Percentiles rank a stretch among this genome's conserved stretches.
Evolutionary conservation across 2,888 invertebrate species (phyloP).

Genomic region (Thelaira solivaga): DNA sequence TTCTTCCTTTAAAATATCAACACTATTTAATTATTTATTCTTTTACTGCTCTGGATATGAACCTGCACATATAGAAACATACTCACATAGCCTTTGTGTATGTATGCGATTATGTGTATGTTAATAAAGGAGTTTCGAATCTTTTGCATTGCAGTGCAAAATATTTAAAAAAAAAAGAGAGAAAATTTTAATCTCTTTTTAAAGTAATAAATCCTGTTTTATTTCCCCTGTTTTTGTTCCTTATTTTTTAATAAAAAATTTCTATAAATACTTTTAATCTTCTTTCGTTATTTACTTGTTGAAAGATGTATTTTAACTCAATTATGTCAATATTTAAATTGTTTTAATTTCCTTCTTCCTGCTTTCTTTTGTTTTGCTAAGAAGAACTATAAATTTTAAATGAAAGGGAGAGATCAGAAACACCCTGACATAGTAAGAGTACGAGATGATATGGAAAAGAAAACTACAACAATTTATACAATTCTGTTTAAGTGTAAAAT

Average conservation of each 20-base stretch:
- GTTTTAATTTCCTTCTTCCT: constrained; percentile 53
- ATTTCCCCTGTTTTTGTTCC: not conserved
- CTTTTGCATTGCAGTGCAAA: not conserved
- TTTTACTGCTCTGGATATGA: no score
- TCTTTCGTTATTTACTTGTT: constrained; percentile 29
- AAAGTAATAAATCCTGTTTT: constrained; percentile 24
- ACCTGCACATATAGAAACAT: no score
- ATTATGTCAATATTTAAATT: constrained; percentile 54
- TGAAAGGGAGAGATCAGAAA: no score
- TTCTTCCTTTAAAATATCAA: no score
- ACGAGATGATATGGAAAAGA: not conserved
- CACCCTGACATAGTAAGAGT: no score
- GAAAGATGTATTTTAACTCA: constrained; percentile 46
- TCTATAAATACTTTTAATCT: constrained; percentile 25
- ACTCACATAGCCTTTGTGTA: no score
- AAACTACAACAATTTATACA: constrained; percentile 23
- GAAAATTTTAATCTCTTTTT: not conserved
- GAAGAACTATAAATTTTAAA: constrained; percentile 47
- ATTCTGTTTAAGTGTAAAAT: constrained; percentile 37
- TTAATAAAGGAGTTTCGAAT: not conserved
- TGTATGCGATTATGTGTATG: not conserved
- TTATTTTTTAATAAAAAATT: not conserved
- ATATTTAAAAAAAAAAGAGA: no score
- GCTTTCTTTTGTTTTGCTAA: not conserved
- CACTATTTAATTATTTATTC: no score